Base-by-base conservation (phyloP, 1,140 invertebrate genomes). In the Drosophila kohkoa region DNA sequence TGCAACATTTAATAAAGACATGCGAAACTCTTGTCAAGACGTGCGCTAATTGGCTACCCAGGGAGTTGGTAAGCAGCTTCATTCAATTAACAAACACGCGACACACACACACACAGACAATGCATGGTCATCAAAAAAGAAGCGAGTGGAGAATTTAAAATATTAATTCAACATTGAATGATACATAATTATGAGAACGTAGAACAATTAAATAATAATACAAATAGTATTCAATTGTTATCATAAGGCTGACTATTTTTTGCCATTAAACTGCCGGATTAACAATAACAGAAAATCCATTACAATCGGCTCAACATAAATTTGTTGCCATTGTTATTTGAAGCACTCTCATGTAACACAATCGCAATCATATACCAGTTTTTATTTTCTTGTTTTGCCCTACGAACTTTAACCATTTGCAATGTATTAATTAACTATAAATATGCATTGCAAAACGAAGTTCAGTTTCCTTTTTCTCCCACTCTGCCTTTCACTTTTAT, bases 361-460 rank as follows among this genome's bases (percentile, higher is more conserved):
- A 54, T 54, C 51, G 16, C 51, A 54, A 54, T 54, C 30, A 54
- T 54, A 15, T 54, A 10, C 5, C 3, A 4, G 3, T 15, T 54
- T 54, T 20, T 52, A n/a, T 52, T 54, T 3, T 11, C 28, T 5
- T 28, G 20, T 15, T 38, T 38, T 5, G 10, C 38, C 6, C 38
- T 15, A 11, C 11, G 54, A 57, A 57, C 35, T 41, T 41, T 41
- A 57, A 41, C 38, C 64, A 64, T 62, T 77, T 77, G 20, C 54
- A 54, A 73, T 79, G 69, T 76, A 66, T 77, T 80, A 82, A 80
- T 83, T 75, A 82, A 82, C 81, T 83, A 73, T 76, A 83, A 83
- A 70, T 68, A 70, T 64, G 55, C 3, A 75, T 71, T 10, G 10
- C 45, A n/a, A 45, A 51, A 10, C n/a, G 7, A 43, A 66, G 59